Conservation (phyloP, 2,113 vertebrate species). For the Antechinus stuartii region DNA sequence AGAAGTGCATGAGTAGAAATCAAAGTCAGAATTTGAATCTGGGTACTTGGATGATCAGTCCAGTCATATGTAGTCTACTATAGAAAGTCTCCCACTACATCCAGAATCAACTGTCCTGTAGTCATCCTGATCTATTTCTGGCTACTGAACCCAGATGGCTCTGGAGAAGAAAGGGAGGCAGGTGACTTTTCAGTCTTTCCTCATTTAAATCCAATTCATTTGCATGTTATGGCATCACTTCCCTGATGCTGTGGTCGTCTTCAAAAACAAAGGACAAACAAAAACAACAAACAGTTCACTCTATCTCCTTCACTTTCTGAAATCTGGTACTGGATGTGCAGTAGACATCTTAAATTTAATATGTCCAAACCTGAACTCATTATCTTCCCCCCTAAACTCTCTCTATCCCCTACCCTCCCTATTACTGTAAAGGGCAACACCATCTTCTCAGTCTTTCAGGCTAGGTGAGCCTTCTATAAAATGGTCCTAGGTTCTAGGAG, state of each 20-base stretch:
- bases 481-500: too few species aligned
- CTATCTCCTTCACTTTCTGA: neutral
- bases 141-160: too few species aligned
- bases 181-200: too few species aligned
- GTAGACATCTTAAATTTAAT: neutral
- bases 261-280: too few species aligned
- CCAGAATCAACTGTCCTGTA: too few species aligned
- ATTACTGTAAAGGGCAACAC: neutral
- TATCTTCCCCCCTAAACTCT: neutral
- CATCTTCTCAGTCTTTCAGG: neutral
- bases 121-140: too few species aligned
- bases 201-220: too few species aligned
- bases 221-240: too few species aligned
- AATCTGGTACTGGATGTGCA: neutral
- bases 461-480: neutral
- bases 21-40: neutral
- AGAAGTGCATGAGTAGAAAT: neutral
- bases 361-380: neutral
- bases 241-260: too few species aligned
- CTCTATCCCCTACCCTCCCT: neutral
- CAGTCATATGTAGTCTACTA: neutral
- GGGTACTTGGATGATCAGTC: neutral
- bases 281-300: too few species aligned
- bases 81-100: too few species aligned
- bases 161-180: too few species aligned